Evolutionary conservation across 2,797 vertebrate genomes (phyloP).

Genomic region (Pteronotus mesoamericanus): DNA sequence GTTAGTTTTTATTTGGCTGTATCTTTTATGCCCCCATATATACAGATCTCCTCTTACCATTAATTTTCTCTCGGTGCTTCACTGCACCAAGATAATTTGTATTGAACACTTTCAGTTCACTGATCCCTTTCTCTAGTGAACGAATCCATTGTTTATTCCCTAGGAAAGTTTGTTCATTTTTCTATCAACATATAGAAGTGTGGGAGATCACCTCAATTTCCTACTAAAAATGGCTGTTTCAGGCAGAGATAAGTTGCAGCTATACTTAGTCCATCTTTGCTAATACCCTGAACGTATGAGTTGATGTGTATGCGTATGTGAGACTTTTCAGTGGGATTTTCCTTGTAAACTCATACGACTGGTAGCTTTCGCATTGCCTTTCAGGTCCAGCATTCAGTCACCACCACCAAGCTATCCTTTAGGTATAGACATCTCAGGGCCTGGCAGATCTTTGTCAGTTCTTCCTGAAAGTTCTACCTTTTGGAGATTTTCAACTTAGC

Average conservation of each 20-base stretch:
- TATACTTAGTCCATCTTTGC: neutral
- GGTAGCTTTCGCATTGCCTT: neutral
- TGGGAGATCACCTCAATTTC: neutral
- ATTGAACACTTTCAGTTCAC: neutral
- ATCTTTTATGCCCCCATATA: neutral
- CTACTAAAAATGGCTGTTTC: neutral
- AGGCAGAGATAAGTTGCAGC: neutral
- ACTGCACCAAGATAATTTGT: neutral
- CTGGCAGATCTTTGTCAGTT: neutral
- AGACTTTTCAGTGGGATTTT: neutral
- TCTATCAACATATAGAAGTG: neutral
- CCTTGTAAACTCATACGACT: neutral
- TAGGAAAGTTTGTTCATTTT: neutral
- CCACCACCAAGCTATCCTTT: neutral
- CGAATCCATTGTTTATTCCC: neutral
- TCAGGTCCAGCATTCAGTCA: neutral
- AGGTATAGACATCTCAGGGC: neutral
- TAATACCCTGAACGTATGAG: neutral
- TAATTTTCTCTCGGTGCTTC: neutral
- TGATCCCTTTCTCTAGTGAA: neutral
- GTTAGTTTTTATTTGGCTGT: neutral
- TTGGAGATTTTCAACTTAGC: neutral
- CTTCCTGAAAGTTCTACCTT: neutral
- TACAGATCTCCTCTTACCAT: neutral
- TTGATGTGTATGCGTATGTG: neutral